These are phyloP conservation scores for Ptiloglossa arizonensis DNA, from an alignment of 1,140 invertebrate species.

Conservation along the genomic window DNA sequence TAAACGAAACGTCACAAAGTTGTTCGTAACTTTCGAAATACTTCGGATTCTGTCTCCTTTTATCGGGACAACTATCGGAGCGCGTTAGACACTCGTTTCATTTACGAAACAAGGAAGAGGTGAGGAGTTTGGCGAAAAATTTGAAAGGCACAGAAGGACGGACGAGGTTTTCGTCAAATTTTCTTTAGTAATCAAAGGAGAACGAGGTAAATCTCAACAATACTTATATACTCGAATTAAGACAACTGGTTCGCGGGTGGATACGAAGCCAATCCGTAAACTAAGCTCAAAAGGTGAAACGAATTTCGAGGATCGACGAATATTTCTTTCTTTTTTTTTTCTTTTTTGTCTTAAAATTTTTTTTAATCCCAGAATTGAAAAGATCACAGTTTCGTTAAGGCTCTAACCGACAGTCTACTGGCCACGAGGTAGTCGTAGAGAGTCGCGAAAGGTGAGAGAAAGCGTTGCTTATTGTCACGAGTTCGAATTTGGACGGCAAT, in stretches of 20 bases:
- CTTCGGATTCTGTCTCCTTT: constrained; percentile 4
- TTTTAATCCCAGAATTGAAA: not conserved
- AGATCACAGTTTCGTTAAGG: constrained; percentile 51
- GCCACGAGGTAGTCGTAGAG: not conserved
- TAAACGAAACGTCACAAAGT: constrained; percentile 23
- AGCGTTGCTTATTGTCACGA: constrained; percentile 61
- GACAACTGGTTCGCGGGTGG: constrained; percentile 48
- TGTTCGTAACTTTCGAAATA: constrained; percentile 24
- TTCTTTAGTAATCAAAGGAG: constrained; percentile 17
- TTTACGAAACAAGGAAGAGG: constrained; percentile 9
- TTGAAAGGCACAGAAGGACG: constrained; percentile 60
- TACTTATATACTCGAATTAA: constrained; percentile 51
- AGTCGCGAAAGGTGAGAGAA: constrained; percentile 8
- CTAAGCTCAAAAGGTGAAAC: constrained; percentile 32
- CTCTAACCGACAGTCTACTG: constrained; percentile 3
- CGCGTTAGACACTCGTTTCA: constrained; percentile 28
- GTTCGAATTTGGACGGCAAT: constrained; percentile 69
- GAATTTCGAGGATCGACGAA: constrained; percentile 4
- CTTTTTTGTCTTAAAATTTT: not conserved
- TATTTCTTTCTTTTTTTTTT: not conserved
- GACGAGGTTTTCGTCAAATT: constrained; percentile 43
- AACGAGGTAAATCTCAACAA: constrained; percentile 27
- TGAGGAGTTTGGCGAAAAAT: not conserved
- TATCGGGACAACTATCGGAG: constrained; percentile 2
- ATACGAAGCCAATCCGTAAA: constrained; percentile 19